phyloP scores from a whole-genome alignment of 2,888 invertebrate species.

The Limenitis camilla region DNA sequence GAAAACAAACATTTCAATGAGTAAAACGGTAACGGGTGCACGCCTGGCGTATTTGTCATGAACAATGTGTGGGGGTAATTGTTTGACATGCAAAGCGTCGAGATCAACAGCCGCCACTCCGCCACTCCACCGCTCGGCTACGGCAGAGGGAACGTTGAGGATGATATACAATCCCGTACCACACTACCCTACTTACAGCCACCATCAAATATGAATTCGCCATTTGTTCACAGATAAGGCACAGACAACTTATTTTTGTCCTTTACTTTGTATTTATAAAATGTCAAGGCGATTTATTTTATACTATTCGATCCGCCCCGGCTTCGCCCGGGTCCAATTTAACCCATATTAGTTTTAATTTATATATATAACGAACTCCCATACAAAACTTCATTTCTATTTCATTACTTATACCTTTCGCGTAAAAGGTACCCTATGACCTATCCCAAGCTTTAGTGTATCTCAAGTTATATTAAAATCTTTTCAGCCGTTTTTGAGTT shows the following conservation, averaged over 20 bases:
- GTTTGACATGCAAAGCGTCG: constrained; percentile 63
- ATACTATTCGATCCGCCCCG: neutral
- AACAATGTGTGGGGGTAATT: constrained; percentile 58
- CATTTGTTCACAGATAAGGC: constrained; percentile 19
- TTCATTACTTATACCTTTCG: too few relatives aligned
- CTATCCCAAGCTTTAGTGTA: too few relatives aligned
- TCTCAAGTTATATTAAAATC: too few relatives aligned
- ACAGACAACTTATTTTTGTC: constrained; percentile 8
- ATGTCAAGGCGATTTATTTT: constrained; percentile 4
- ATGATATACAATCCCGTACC: constrained; percentile 47
- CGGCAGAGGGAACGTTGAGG: constrained; percentile 33
- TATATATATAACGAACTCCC: too few relatives aligned
- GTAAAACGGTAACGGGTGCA: constrained; percentile 51
- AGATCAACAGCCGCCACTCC: constrained; percentile 50
- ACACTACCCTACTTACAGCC: constrained; percentile 22
- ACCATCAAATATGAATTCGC: constrained; percentile 24
- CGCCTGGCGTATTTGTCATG: constrained; percentile 55
- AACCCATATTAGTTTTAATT: too few relatives aligned
- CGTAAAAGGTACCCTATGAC: too few relatives aligned
- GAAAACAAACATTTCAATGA: constrained; percentile 62
- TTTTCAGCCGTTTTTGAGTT: too few relatives aligned
- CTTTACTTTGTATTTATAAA: constrained; percentile 15
- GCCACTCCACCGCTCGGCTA: neutral
- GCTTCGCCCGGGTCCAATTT: neutral
- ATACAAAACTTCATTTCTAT: too few relatives aligned